Evolutionary conservation across 2,797 vertebrate genomes (phyloP), one percentile per base, ranked within the genome.

Genomic region (Gambusia yucatana): DNA sequence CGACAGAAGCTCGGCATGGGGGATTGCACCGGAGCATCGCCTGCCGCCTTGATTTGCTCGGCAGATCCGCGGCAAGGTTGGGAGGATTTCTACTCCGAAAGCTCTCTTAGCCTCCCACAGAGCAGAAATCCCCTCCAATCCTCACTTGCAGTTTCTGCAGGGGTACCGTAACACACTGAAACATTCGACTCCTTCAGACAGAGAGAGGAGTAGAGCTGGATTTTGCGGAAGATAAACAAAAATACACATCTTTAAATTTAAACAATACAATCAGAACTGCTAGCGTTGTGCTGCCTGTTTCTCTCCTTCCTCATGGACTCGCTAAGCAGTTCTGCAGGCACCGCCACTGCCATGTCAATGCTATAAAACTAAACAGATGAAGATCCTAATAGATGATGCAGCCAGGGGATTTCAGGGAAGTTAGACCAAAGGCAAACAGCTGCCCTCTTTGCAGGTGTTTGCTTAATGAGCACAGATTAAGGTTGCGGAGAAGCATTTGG

Each of bases 1-100:
- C 76, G 83, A 89, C 88, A 86, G 79, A 50, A 87, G 84, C 86
- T 69, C 33, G 76, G 80, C 77, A 39, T 39, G 36, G 36, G 88
- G 88, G 89, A 89, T 80, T 88, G 82, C 73, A 80, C 81, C 83
- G 84, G 85, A 93, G 87, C 79, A 75, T 83, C 67, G 78, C 82
- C 90, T 77, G 77, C 86, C 84, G 86, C 87, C 91, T 83, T 83
- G 88, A 91, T 93, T 90, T 92, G 87, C 86, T 90, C 81, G 44
- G 83, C 73, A 93, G 87, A 94, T 92, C 84, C 59, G 30, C 73
- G 17, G 84, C 86, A 83, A 79, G 75, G 82, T 83, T 90, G 81
- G 88, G 85, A 90, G 93, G 90, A 93, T 92, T 93, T 90, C 89
- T 86, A 91, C 77, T 41, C 25, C 74, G 57, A 91, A 94, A 94